phyloP scores from a whole-genome alignment of 2,888 invertebrate species.

The Cheilosia soror region DNA sequence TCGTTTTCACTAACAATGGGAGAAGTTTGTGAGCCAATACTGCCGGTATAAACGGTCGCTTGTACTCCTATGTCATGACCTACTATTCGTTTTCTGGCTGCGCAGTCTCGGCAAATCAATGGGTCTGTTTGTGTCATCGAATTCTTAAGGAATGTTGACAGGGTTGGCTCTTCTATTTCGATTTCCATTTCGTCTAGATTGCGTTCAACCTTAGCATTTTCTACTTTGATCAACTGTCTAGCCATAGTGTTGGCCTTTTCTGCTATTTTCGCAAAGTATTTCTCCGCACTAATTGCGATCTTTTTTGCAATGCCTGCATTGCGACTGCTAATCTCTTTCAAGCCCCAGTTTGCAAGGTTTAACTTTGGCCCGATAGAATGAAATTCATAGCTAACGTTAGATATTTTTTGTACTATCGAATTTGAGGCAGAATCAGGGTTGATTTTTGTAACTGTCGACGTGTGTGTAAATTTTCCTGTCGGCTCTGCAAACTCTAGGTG shows the following conservation, averaged over 20 bases:
- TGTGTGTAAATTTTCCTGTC: slow-evolving; percentile 51
- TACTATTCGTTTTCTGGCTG: slow-evolving; percentile 37
- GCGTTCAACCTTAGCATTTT: slow-evolving; percentile 16
- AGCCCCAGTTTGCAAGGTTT: slow-evolving; percentile 45
- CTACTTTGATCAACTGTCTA: slow-evolving; percentile 48
- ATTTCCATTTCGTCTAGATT: slow-evolving; percentile 11
- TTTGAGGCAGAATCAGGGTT: slow-evolving; percentile 7
- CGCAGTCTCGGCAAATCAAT: slow-evolving; percentile 40
- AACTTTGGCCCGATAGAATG: slow-evolving; percentile 57
- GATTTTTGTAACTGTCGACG: slow-evolving; percentile 35
- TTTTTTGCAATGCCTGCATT: slow-evolving; percentile 55
- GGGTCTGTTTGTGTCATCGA: slow-evolving; percentile 61
- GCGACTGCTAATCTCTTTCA: slow-evolving; percentile 31
- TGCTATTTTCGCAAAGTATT: slow-evolving; percentile 49
- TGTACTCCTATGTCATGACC: slow-evolving; percentile 52
- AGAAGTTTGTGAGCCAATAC: slow-evolving; percentile 46
- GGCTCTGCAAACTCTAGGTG: slow-evolving; percentile 25
- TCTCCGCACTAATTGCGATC: slow-evolving; percentile 50
- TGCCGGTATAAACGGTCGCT: slow-evolving; percentile 21
- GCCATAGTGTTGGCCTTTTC: slow-evolving; percentile 48
- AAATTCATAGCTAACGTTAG: slow-evolving; percentile 54
- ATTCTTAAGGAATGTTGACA: slow-evolving; percentile 54
- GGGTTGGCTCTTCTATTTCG: slow-evolving; percentile 44
- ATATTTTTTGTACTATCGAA: slow-evolving; percentile 59
- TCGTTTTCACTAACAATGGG: neutral